Percentiles rank a stretch among this genome's conserved stretches.
phyloP scores from a whole-genome alignment of 2,113 vertebrate genomes.

The Castor canadensis region DNA sequence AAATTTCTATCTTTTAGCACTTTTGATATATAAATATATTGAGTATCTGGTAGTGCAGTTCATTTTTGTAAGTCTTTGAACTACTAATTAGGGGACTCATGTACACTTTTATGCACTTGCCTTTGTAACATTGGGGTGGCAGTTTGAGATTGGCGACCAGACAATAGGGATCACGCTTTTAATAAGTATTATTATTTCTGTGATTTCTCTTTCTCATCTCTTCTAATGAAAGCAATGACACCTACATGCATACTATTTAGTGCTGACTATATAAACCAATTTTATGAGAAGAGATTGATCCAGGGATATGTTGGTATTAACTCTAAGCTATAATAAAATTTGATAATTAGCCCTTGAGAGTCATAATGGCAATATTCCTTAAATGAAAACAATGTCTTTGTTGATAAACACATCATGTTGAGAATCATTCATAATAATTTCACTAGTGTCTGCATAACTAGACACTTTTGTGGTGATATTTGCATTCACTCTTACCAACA shows the following conservation, averaged over 20 bases:
- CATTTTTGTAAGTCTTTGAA: neutral
- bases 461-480: neutral
- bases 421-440: neutral
- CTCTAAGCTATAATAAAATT: neutral
- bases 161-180: neutral
- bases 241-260: neutral
- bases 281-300: neutral
- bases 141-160: neutral
- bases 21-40: neutral
- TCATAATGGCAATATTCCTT: neutral
- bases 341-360: neutral
- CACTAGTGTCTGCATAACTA: neutral
- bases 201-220: neutral
- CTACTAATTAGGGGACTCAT: neutral
- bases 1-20: neutral
- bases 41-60: neutral
- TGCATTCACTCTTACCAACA: neutral
- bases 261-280: neutral
- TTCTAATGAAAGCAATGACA: constrained; percentile 3
- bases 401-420: neutral
- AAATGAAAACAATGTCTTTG: neutral
- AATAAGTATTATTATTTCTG: neutral
- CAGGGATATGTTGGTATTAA: neutral
- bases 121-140: neutral
- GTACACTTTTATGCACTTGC: neutral